Evolutionary conservation across 2,888 invertebrate genomes (phyloP).

Genomic region (Troides oblongomaculatus): DNA sequence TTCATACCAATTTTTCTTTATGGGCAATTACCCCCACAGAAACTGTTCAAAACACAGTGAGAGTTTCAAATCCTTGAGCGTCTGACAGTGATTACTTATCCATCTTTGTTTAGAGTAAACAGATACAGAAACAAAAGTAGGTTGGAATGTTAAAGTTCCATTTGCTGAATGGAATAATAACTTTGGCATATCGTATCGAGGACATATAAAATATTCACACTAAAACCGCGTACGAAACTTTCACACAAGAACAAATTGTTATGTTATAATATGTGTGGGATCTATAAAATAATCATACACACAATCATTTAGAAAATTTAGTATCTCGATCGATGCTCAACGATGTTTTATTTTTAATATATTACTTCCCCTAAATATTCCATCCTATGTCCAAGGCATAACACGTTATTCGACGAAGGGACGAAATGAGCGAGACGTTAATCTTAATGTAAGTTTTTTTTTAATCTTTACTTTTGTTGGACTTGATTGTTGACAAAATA

Average conservation of each 20-base stretch:
- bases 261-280: not conserved
- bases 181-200: not conserved
- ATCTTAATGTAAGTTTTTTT: no score
- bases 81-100: not conserved
- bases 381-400: no score
- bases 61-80: not conserved
- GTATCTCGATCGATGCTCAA: no score
- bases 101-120: not conserved
- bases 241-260: not conserved
- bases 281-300: not conserved
- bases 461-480: no score
- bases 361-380: no score
- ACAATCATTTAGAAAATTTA: not conserved
- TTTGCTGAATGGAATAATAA: not conserved
- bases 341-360: no score
- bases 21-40: not conserved
- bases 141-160: not conserved
- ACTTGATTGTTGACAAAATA: no score
- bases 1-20: no score
- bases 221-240: not conserved
- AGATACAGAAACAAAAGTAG: not conserved
- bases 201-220: conserved; percentile 20
- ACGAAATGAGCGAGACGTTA: no score
- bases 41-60: not conserved
- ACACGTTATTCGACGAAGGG: no score